A percentile compares a stretch with the other conserved stretches of the same genome.
phyloP scores from a whole-genome alignment of 2,113 vertebrate genomes.

The Gopherus flavomarginatus region DNA sequence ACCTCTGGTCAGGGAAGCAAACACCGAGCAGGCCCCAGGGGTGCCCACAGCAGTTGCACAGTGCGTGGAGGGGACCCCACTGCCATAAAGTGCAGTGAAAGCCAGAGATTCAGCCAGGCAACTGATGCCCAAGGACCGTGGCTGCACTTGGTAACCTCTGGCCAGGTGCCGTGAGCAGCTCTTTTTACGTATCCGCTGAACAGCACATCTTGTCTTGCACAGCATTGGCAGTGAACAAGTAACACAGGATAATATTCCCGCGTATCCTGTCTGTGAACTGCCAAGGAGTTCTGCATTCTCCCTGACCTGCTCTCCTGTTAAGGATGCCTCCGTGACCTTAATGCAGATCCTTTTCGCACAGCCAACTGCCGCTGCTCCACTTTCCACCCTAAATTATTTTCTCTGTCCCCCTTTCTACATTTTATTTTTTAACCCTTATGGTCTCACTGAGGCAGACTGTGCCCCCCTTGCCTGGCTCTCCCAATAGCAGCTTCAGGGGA shows the following conservation, averaged over 20 bases:
- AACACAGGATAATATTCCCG: background rate
- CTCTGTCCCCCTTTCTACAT: background rate
- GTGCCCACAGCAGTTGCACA: background rate
- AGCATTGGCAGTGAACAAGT: background rate
- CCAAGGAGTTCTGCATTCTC: background rate
- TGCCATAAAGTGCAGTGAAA: background rate
- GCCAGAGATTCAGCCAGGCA: background rate
- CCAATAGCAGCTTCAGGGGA: background rate
- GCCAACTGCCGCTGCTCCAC: background rate
- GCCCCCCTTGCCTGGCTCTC: background rate
- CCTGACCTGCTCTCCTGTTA: background rate
- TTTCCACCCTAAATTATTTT: background rate
- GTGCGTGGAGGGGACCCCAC: too few species aligned
- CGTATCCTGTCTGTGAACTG: background rate
- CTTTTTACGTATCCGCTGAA: background rate
- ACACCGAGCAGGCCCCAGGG: background rate
- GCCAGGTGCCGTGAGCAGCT: background rate
- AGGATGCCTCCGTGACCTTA: background rate
- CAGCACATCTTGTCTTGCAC: background rate
- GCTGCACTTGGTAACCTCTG: background rate
- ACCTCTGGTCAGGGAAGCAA: background rate
- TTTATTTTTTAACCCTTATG: background rate
- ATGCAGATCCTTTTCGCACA: background rate
- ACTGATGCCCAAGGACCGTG: background rate
- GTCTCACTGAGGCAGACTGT: background rate